Evolutionary conservation across 2,888 invertebrate genomes (phyloP), one percentile per base, ranked within the genome.

Genomic region (Epinotia bilunana): DNA sequence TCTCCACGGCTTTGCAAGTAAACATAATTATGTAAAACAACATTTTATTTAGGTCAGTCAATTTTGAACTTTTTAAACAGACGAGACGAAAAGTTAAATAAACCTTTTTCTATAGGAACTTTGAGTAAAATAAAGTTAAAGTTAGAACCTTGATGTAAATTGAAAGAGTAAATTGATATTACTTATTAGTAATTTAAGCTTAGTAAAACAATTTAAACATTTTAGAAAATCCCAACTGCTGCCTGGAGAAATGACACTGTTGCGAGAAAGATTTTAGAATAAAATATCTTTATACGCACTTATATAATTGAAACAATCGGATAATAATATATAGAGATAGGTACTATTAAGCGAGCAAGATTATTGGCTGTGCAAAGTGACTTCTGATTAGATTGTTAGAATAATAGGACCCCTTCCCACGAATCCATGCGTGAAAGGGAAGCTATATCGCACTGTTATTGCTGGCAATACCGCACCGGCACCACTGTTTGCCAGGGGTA

Each of bases 1-100:
- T 70, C 63, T 65, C 64, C 63, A 43, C 43, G 65, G 57, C 68
- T 61, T 53, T 62, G 60, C 64, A 18, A 70, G 60, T 33, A 46
- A 64, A 74, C 70, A 71, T 61, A 60, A 71, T 71, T 74, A 65
- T 70, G 70, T 43, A 53, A 70, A 65, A 53, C 64, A 71, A 65
- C 60, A 55, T 73, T 68, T 73, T 73, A 43, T 69, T 68, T 69
- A 69, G 69, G 60, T 58, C 69, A 69, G 58, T 12, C 58, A 60
- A 60, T 69, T 69, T 69, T 60, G 13, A 60, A 60, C 58, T 60
- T 69, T 69, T 69, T 46, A 23, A 46, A 23, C 46, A n/a, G 53
- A 65, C 49, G 20, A 20, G 57, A 13, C n/a, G 39, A 69, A 20
- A n/a, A 58, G 16, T 39, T 46, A 43, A 58, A 43, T 58, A 58